phyloP scores from a whole-genome alignment of 2,888 invertebrate species.

The Drosophila meridionalis region DNA sequence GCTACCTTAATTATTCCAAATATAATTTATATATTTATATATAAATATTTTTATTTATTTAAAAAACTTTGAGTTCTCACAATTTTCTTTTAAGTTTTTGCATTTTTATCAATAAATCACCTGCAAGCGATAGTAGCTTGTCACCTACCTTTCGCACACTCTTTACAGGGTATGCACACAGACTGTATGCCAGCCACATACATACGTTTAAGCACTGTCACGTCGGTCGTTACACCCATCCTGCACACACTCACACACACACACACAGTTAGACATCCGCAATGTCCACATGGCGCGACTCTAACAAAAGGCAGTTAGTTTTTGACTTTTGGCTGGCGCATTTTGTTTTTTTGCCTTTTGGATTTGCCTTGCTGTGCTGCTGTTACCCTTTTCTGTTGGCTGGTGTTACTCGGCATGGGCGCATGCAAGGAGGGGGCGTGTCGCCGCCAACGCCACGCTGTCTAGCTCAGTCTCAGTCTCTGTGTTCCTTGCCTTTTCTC shows the following conservation, averaged over 20 bases:
- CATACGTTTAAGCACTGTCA: constrained; percentile 28
- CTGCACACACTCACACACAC: constrained; percentile 32
- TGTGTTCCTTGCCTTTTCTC: constrained; percentile 4
- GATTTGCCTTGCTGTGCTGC: constrained; percentile 16
- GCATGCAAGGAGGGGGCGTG: constrained; percentile 39
- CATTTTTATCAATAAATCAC: not conserved
- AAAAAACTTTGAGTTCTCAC: too few relatives aligned
- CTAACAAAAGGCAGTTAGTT: constrained; percentile 77
- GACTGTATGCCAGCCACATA: constrained; percentile 31
- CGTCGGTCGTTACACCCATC: constrained; percentile 43
- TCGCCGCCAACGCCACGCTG: constrained; percentile 69
- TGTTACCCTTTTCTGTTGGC: constrained; percentile 59
- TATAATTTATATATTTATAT: too few relatives aligned
- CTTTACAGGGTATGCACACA: constrained; percentile 47
- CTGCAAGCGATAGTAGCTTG: not conserved
- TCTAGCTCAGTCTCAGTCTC: constrained; percentile 55
- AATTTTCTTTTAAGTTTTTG: not conserved
- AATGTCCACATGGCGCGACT: constrained; percentile 75
- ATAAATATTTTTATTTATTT: too few relatives aligned
- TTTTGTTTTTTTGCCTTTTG: constrained; percentile 25
- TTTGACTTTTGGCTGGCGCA: constrained; percentile 72
- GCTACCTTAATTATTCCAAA: too few relatives aligned
- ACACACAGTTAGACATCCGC: constrained; percentile 24
- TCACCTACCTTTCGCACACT: not conserved
- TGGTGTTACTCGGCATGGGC: constrained; percentile 1